Evolutionary conservation across 2,797 vertebrate species (phyloP).

Genomic region (Eremophila alpestris): DNA sequence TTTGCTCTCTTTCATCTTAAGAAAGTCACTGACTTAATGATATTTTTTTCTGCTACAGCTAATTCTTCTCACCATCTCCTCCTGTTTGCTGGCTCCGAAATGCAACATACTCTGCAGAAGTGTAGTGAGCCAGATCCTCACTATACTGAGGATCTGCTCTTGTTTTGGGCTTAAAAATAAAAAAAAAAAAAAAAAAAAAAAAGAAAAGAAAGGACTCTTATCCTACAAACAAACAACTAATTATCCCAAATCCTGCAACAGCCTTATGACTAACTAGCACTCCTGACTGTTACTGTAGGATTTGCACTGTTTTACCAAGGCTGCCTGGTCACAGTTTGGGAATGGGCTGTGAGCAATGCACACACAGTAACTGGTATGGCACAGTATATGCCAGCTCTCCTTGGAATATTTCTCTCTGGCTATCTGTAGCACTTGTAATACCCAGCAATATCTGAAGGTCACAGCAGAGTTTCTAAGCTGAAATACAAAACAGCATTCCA

Average conservation of each 20-base stretch:
- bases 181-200: neutral
- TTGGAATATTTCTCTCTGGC: conserved; percentile 53
- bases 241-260: conserved; percentile 34
- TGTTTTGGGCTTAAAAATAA: neutral
- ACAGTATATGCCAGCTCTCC: neutral
- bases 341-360: neutral
- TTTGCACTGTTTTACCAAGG: conserved; percentile 2
- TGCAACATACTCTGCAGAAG: neutral
- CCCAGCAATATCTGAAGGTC: conserved; percentile 63
- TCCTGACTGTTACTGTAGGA: conserved; percentile 2
- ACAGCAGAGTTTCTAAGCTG: conserved; percentile 55
- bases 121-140: neutral
- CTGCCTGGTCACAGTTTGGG: conserved; percentile 1
- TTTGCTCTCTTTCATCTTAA: conserved; percentile 25
- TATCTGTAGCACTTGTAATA: conserved; percentile 57
- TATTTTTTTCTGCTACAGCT: conserved; percentile 30
- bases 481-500: conserved; percentile 68
- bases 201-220: neutral
- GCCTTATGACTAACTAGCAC: conserved; percentile 18
- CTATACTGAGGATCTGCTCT: neutral
- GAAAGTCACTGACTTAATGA: conserved; percentile 46
- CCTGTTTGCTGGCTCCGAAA: conserved; percentile 2
- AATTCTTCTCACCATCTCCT: neutral
- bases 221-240: conserved; percentile 32
- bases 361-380: conserved; percentile 39